Percentiles rank a stretch among this genome's conserved stretches.
Conservation (phyloP, 2,797 vertebrate genomes). For the Enteromius treurensis region DNA sequence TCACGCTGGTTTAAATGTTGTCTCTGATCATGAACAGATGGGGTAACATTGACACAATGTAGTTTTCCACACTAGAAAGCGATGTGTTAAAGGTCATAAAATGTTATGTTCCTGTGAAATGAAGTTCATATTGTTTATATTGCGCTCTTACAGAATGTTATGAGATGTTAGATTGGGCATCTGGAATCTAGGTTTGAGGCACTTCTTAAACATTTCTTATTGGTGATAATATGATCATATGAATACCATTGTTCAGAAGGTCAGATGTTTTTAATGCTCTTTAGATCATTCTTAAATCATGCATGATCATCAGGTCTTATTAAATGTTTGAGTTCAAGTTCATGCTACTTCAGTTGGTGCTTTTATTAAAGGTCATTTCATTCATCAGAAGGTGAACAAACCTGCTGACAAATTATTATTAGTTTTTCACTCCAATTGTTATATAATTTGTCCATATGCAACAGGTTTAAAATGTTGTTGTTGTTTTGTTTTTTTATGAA, state of each 20-base stretch:
- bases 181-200: neutral
- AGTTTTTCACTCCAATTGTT: neutral
- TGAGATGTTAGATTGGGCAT: neutral
- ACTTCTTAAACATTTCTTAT: neutral
- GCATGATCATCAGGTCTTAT: no score
- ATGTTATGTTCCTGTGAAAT: neutral
- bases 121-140: neutral
- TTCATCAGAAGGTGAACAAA: neutral
- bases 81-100: neutral
- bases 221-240: neutral
- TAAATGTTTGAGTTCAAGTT: neutral
- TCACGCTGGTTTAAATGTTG: slow-evolving; percentile 59
- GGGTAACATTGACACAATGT: slow-evolving; percentile 24
- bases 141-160: no score
- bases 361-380: neutral
- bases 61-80: slow-evolving; percentile 46
- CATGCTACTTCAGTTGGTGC: no score
- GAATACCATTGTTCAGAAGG: neutral
- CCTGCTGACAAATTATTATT: neutral
- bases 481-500: neutral
- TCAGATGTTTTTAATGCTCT: neutral
- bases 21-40: slow-evolving; percentile 48
- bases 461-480: neutral
- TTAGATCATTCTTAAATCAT: neutral
- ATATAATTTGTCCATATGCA: neutral